Percentiles rank a stretch among this genome's conserved stretches.
These are phyloP conservation scores for Pantherophis alleghaniensis DNA, from an alignment of 2,797 vertebrate species.

Conservation along the genomic window DNA sequence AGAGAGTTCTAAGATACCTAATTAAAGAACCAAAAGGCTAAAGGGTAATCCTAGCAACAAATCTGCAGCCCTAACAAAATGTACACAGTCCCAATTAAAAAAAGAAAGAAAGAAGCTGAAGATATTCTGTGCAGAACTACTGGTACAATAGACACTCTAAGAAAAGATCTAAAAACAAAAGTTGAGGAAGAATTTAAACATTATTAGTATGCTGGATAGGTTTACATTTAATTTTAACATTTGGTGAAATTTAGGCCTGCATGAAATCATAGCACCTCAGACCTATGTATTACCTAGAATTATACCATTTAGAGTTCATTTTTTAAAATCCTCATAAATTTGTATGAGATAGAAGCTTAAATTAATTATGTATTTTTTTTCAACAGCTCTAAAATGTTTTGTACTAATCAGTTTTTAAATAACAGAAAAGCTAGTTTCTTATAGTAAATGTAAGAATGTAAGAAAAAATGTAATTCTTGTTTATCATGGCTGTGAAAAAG, in stretches of 20 bases:
- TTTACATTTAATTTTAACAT: not conserved
- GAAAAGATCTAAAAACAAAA: not conserved
- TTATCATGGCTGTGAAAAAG: not conserved
- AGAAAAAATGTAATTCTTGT: not conserved
- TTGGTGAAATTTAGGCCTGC: not conserved
- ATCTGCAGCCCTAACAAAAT: conserved; percentile 39
- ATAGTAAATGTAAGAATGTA: not conserved
- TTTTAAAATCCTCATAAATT: not conserved
- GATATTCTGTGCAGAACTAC: not conserved
- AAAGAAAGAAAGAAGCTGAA: conserved; percentile 14
- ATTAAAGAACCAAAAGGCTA: conserved; percentile 59
- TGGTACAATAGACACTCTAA: not conserved
- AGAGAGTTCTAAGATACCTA: conserved; percentile 60
- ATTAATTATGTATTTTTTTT: not conserved
- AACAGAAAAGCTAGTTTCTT: not conserved
- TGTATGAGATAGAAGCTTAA: not conserved
- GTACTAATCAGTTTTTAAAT: not conserved
- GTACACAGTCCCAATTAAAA: conserved; percentile 8
- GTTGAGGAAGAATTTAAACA: not conserved
- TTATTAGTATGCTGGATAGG: not conserved
- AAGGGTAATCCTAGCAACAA: conserved; percentile 55
- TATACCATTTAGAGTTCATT: not conserved
- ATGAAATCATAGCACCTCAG: not conserved
- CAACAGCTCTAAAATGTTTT: not conserved
- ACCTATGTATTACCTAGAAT: not conserved